Evolutionary conservation across 2,113 vertebrate species (phyloP).

Genomic region (Myrmophylax atrothorax): DNA sequence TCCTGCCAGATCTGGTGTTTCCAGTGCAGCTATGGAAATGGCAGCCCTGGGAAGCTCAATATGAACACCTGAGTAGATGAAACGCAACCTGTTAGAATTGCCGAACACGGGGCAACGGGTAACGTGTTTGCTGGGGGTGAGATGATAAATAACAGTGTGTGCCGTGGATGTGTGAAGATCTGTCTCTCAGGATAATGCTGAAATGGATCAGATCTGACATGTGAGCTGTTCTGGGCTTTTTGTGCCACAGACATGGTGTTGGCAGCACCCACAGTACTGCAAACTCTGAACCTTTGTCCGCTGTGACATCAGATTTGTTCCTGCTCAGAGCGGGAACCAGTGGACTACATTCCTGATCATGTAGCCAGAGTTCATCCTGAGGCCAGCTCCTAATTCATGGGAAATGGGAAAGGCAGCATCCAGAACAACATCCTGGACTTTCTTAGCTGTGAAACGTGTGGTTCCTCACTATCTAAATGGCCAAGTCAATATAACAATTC

Average conservation of each 20-base stretch:
- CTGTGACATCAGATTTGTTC: rapidly evolving
- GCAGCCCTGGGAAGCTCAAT: not conserved
- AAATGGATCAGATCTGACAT: rapidly evolving
- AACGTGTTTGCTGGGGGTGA: rapidly evolving
- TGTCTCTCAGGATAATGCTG: not conserved
- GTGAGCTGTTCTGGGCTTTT: not conserved
- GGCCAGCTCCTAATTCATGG: not conserved
- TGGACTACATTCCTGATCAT: rapidly evolving
- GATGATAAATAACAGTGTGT: not conserved
- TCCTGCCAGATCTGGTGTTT: not conserved
- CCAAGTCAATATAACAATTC: not conserved
- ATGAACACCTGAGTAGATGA: not conserved
- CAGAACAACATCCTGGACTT: not conserved
- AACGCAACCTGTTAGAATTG: rapidly evolving
- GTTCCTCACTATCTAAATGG: not conserved
- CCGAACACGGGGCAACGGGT: rapidly evolving
- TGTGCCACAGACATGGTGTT: rapidly evolving
- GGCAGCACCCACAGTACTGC: rapidly evolving
- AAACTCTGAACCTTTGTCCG: not conserved
- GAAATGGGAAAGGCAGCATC: not conserved
- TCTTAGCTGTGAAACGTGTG: rapidly evolving
- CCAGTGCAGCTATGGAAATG: not conserved
- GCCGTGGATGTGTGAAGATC: not conserved
- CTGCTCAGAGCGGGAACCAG: not conserved
- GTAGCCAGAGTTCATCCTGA: not conserved